Evolutionary conservation across 2,888 invertebrate genomes (phyloP).

Genomic region (Esperia sulphurella): DNA sequence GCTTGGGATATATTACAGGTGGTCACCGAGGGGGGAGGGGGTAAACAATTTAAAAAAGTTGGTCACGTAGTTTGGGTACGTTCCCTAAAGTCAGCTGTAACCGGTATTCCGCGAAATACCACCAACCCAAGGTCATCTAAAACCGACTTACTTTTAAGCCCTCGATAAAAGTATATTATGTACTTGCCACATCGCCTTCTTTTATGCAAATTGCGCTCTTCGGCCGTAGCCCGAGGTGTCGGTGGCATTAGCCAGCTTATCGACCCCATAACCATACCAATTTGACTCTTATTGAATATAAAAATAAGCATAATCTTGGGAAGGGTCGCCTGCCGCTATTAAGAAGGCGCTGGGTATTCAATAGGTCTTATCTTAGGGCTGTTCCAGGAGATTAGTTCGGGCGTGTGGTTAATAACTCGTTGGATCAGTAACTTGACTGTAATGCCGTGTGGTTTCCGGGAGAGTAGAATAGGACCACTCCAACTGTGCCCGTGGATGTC

Average conservation of each 20-base stretch:
- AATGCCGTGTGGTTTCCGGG: too few relatives aligned
- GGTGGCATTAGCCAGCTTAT: conserved; percentile 1
- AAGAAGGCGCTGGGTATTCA: conserved; percentile 1
- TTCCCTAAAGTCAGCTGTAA: too few relatives aligned
- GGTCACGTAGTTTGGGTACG: too few relatives aligned
- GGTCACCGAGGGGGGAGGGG: too few relatives aligned
- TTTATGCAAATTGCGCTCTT: conserved; percentile 1
- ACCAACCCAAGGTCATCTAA: not conserved
- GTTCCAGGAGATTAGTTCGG: not conserved
- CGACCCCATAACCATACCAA: not conserved
- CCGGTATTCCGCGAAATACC: too few relatives aligned
- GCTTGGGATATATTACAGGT: too few relatives aligned
- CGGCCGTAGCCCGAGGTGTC: not conserved
- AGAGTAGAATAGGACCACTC: too few relatives aligned
- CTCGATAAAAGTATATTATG: conserved; percentile 2
- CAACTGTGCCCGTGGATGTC: too few relatives aligned
- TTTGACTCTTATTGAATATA: conserved; percentile 1
- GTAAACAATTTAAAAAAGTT: too few relatives aligned
- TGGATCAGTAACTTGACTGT: too few relatives aligned
- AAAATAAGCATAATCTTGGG: conserved; percentile 2
- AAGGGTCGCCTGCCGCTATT: conserved; percentile 1
- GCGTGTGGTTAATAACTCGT: too few relatives aligned
- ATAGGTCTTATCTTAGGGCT: conserved; percentile 1
- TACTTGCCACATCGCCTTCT: not conserved
- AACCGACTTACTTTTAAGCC: not conserved